Percentiles rank a stretch among this genome's conserved stretches.
phyloP scores from a whole-genome alignment of 2,797 vertebrate species.

The Mormyrus proboscirostris region DNA sequence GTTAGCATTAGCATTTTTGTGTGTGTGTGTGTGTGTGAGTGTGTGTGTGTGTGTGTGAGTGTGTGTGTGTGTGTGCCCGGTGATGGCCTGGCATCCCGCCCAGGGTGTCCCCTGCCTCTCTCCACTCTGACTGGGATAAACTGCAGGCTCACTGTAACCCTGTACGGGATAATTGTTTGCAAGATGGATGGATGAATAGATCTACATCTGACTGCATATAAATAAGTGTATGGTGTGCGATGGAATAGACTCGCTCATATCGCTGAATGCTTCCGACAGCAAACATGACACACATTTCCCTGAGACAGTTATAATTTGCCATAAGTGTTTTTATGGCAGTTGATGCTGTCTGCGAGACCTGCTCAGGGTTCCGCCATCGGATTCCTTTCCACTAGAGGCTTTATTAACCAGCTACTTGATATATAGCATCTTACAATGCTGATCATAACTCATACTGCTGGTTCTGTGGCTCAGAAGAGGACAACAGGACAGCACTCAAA shows the following conservation, averaged over 20 bases:
- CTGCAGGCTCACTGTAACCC: not conserved
- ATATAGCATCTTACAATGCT: constrained; percentile 31
- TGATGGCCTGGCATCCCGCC: not conserved
- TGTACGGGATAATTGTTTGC: not conserved
- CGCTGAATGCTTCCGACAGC: not conserved
- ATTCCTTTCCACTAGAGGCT: constrained; percentile 38
- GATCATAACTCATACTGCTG: constrained; percentile 33
- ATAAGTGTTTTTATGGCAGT: not conserved
- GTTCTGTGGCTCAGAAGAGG: constrained; percentile 28
- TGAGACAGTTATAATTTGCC: not conserved
- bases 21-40: not conserved
- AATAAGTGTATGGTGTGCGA: not conserved
- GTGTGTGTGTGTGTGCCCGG: not conserved
- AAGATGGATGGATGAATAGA: not conserved
- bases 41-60: not conserved
- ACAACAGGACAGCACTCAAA: constrained; percentile 24
- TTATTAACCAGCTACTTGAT: constrained; percentile 38
- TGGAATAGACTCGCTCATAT: not conserved
- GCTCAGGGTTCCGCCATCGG: constrained; percentile 28
- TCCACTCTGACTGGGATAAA: not conserved
- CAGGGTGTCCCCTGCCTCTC: not conserved
- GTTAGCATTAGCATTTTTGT: too few relatives aligned
- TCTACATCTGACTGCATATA: not conserved
- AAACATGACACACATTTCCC: not conserved
- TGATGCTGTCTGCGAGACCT: not conserved